Base-by-base conservation (phyloP, 2,888 invertebrate genomes). In the Aplocera efformata region DNA sequence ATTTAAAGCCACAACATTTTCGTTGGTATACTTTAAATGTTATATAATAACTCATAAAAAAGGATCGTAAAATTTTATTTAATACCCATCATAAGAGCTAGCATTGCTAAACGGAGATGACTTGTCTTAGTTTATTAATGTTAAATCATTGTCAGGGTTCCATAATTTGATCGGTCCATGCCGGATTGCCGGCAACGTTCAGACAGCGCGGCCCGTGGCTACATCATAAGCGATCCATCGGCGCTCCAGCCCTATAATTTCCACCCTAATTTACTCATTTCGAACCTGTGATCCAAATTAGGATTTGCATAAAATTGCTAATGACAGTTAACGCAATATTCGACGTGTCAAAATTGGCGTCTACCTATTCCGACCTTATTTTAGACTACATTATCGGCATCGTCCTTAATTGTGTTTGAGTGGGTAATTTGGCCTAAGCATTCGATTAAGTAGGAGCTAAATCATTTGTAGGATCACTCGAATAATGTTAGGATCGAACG, bases 281-380 rank as follows among this genome's bases (percentile, higher is more conserved):
- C 70, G 70, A 77, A 73, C 67, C 73, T 68, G 73, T 73, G 77
- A 77, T 80, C 72, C 76, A 71, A 75, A 75, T 81, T 77, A 67
- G 68, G 76, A 82, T 83, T 82, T 82, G 83, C 83, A 84, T 83
- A 81, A 81, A 82, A 79, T 80, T 78, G 78, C 72, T 83, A 79
- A 83, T 79, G 75, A 72, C 75, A 75, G 75, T 72, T 75, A 75
- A 73, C 72, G 73, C 67, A 68, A 71, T 72, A 70, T 76, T 70
- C 71, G 63, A 77, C 67, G 79, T 78, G 79, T 81, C 67, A 79
- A 77, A 77, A 79, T 78, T 73, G 67, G 66, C 63, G 55, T 67
- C 67, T 72, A 65, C 68, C 69, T 67, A 70, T 74, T 66, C 61
- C 56, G 67, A 59, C 67, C 68, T 70, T 67, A 63, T 69, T 67